Percentiles rank a stretch among this genome's conserved stretches.
phyloP scores from a whole-genome alignment of 2,113 vertebrate species.

The Ctenomys sociabilis region DNA sequence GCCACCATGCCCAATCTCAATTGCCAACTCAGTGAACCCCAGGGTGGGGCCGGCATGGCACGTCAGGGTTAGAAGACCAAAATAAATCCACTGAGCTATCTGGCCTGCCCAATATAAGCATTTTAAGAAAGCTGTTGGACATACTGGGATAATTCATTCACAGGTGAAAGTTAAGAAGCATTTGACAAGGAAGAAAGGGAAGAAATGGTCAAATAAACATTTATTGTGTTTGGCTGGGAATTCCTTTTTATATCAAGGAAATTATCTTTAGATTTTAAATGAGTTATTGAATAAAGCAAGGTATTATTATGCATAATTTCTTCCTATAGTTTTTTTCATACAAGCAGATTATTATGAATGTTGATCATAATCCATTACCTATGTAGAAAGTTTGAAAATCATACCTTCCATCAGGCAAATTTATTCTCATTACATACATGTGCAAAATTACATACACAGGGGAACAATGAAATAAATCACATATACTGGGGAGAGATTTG shows the following conservation, averaged over 20 bases:
- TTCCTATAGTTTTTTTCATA: constrained; percentile 67
- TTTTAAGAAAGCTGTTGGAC: constrained; percentile 29
- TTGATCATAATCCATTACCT: constrained; percentile 77
- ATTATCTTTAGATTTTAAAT: constrained; percentile 77
- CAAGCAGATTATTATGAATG: constrained; percentile 74
- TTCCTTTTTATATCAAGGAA: constrained; percentile 68
- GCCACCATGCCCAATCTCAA: too few relatives aligned
- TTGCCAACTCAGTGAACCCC: too few relatives aligned
- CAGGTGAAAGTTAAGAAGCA: constrained; percentile 26
- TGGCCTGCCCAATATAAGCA: not conserved
- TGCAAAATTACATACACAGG: constrained; percentile 74
- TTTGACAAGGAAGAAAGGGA: constrained; percentile 56
- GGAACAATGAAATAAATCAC: constrained; percentile 66
- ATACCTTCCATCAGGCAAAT: constrained; percentile 75
- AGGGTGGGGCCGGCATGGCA: too few relatives aligned
- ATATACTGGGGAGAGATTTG: constrained; percentile 66
- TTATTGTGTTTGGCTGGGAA: constrained; percentile 60
- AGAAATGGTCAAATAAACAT: constrained; percentile 62
- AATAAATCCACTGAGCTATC: too few relatives aligned
- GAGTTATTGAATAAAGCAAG: constrained; percentile 76
- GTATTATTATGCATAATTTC: constrained; percentile 60
- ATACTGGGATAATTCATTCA: constrained; percentile 64
- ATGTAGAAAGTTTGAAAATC: constrained; percentile 68
- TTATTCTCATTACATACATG: constrained; percentile 77
- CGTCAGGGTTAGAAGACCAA: too few relatives aligned